phyloP scores from a whole-genome alignment of 2,797 vertebrate species.

The Microctenopoma lineatum region DNA sequence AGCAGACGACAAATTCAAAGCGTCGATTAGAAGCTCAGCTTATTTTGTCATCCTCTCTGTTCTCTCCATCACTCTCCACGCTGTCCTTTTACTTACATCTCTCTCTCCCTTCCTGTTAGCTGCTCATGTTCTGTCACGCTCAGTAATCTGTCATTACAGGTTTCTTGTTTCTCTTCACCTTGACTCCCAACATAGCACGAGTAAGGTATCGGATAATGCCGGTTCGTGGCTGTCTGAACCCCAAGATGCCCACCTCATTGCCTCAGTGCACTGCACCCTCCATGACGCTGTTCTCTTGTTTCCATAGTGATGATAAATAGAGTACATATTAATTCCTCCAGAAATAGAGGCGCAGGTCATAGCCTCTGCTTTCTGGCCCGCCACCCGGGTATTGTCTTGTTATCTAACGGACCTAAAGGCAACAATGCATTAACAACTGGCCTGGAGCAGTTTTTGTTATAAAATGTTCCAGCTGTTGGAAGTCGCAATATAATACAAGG shows the following conservation, averaged over 20 bases:
- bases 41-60: slow-evolving; percentile 16
- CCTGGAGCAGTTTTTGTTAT: background rate
- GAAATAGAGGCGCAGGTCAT: slow-evolving; percentile 63
- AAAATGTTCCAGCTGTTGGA: slow-evolving; percentile 6
- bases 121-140: slow-evolving; percentile 25
- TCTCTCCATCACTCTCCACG: slow-evolving; percentile 12
- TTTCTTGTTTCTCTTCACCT: slow-evolving; percentile 57
- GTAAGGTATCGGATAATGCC: slow-evolving; percentile 42
- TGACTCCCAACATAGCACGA: slow-evolving; percentile 27
- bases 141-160: slow-evolving; percentile 40
- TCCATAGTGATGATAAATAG: slow-evolving; percentile 65
- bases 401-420: slow-evolving; percentile 51
- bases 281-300: slow-evolving; percentile 52
- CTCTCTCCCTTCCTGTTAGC: slow-evolving; percentile 24
- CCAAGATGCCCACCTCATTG: slow-evolving; percentile 44
- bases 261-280: slow-evolving; percentile 37
- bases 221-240: slow-evolving; percentile 31
- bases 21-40: slow-evolving; percentile 1
- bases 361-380: slow-evolving; percentile 41
- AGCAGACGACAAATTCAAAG: slow-evolving; percentile 29
- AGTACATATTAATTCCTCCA: slow-evolving; percentile 61
- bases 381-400: slow-evolving; percentile 43
- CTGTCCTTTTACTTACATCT: slow-evolving; percentile 12
- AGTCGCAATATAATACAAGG: background rate
- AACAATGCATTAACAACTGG: slow-evolving; percentile 24